These are phyloP conservation scores for Xylota segnis DNA, from an alignment of 2,888 invertebrate genomes.

Conservation along the genomic window DNA sequence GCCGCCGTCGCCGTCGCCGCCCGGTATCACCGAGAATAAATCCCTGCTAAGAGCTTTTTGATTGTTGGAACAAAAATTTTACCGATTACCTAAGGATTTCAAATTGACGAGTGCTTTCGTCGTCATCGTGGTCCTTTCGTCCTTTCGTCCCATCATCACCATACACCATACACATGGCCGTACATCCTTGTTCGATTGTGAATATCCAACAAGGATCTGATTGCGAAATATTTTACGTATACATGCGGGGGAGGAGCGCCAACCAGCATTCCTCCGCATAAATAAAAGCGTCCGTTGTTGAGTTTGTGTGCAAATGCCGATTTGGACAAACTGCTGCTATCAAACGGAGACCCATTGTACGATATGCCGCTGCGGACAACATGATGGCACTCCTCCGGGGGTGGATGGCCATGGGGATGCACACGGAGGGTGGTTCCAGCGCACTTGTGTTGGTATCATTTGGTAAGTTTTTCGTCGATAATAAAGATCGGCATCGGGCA, in stretches of 20 bases:
- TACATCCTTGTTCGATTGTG: conserved; percentile 60
- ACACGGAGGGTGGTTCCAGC: conserved; percentile 3
- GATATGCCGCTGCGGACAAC: conserved; percentile 45
- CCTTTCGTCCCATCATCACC: conserved; percentile 37
- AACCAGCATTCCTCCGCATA: conserved; percentile 52
- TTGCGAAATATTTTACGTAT: conserved; percentile 66
- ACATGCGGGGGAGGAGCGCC: conserved; percentile 47
- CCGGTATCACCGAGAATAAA: conserved; percentile 78
- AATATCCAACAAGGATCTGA: conserved; percentile 71
- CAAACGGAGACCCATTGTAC: conserved; percentile 60
- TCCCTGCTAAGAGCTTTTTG: conserved; percentile 78
- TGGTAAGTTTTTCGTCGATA: conserved; percentile 63
- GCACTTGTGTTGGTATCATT: conserved; percentile 32
- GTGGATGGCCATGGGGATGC: conserved; percentile 1
- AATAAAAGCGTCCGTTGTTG: conserved; percentile 53
- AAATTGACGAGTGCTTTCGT: conserved; percentile 70
- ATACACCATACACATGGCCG: conserved; percentile 7
- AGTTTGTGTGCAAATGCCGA: conserved; percentile 57
- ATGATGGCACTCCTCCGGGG: conserved; percentile 20
- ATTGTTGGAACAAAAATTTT: conserved; percentile 78
- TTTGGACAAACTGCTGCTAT: conserved; percentile 61
- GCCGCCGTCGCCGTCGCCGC: conserved; percentile 27
- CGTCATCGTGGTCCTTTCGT: conserved; percentile 53
- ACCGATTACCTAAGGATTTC: conserved; percentile 78
- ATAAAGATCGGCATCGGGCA: conserved; percentile 64